A percentile compares a stretch with the other conserved stretches of the same genome.
These are phyloP conservation scores for Puntigrus tetrazona DNA, from an alignment of 2,113 vertebrate genomes.

Conservation along the genomic window DNA sequence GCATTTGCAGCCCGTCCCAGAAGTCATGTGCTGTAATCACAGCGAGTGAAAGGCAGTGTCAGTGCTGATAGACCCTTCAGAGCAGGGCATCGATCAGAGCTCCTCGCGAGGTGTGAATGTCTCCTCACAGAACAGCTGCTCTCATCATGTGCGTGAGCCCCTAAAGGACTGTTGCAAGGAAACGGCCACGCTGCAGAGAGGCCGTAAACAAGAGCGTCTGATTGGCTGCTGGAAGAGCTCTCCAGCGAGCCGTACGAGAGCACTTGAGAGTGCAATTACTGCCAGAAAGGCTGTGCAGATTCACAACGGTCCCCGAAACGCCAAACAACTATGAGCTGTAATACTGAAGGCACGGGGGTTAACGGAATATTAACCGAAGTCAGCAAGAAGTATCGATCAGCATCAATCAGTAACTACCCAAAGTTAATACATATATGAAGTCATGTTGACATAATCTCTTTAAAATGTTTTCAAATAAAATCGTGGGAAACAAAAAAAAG, in stretches of 20 bases:
- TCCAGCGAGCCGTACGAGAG: neutral
- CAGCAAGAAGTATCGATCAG: neutral
- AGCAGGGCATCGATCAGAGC: constrained; percentile 4
- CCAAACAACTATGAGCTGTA: neutral
- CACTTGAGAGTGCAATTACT: constrained; percentile 25
- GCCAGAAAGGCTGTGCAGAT: neutral
- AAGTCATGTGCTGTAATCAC: constrained; percentile 8
- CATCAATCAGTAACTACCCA: neutral
- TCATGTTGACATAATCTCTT: neutral
- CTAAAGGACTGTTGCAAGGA: neutral
- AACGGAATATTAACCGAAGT: neutral
- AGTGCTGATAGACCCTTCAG: constrained; percentile 8
- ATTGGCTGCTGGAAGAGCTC: constrained; percentile 28
- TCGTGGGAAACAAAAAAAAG: neutral
- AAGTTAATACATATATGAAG: neutral
- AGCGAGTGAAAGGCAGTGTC: neutral
- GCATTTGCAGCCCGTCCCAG: neutral
- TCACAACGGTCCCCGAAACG: neutral
- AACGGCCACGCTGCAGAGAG: constrained; percentile 20
- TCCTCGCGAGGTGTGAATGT: neutral
- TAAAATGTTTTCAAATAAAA: neutral
- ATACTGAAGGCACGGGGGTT: neutral
- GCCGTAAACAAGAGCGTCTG: constrained; percentile 35
- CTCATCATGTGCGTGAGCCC: constrained; percentile 17
- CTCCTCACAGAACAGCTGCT: neutral